Conservation (phyloP, 2,888 invertebrate genomes). For the Oegoconia quadripuncta region DNA sequence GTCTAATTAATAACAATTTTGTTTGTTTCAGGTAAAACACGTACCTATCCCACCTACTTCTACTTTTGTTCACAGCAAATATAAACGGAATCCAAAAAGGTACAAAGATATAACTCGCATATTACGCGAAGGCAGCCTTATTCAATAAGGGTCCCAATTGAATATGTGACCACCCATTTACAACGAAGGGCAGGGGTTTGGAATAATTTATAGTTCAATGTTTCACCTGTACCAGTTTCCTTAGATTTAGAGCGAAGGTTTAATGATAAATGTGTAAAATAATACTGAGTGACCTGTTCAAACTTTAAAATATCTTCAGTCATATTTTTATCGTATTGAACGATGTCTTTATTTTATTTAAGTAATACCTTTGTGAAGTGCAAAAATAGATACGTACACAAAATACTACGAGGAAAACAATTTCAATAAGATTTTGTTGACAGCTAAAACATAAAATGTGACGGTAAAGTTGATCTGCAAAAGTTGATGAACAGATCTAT, state of each 20-base stretch:
- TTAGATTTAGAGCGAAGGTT: not conserved
- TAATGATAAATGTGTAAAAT: not conserved
- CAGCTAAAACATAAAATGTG: too few relatives aligned
- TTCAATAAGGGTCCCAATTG: slow-evolving; percentile 22
- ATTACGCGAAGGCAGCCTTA: slow-evolving; percentile 4
- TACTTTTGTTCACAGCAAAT: not conserved
- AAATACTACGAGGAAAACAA: not conserved
- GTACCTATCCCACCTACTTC: not conserved
- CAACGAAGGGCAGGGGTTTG: slow-evolving; percentile 21
- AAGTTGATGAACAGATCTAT: too few relatives aligned
- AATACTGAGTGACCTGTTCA: too few relatives aligned
- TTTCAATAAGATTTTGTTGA: too few relatives aligned
- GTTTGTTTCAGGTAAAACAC: slow-evolving; percentile 2
- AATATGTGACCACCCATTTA: slow-evolving; percentile 33
- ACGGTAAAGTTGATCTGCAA: too few relatives aligned
- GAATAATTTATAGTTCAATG: slow-evolving; percentile 40
- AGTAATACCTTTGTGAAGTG: too few relatives aligned
- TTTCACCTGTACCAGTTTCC: slow-evolving; percentile 31
- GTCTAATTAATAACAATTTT: not conserved
- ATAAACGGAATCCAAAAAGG: not conserved
- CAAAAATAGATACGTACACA: not conserved
- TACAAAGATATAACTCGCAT: slow-evolving; percentile 1
- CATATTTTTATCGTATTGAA: too few relatives aligned
- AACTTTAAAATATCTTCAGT: too few relatives aligned
- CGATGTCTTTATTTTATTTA: too few relatives aligned